Evolutionary conservation across 2,888 invertebrate species (phyloP).

Genomic region (Thymelicus sylvestris): DNA sequence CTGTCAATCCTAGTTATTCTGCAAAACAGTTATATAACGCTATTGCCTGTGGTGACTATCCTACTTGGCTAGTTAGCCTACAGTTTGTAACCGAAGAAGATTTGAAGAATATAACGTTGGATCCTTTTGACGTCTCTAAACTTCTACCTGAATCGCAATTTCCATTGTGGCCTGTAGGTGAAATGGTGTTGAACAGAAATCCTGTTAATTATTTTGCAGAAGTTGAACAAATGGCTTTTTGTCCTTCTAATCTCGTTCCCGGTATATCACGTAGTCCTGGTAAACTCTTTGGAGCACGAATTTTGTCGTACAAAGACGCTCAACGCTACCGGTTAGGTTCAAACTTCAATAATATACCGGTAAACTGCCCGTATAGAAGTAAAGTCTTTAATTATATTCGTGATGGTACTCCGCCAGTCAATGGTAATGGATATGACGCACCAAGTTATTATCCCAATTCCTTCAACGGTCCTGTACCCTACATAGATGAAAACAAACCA

Average conservation of each 20-base stretch:
- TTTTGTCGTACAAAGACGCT: slow-evolving; percentile 93
- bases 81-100: slow-evolving; percentile 14
- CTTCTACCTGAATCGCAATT: slow-evolving; percentile 90
- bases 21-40: slow-evolving; percentile 1
- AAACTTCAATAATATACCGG: slow-evolving; percentile 94
- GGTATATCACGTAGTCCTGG: slow-evolving; percentile 95
- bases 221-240: slow-evolving; percentile 94
- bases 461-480: slow-evolving; percentile 91
- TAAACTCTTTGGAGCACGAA: slow-evolving; percentile 92
- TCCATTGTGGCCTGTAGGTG: slow-evolving; percentile 92
- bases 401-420: slow-evolving; percentile 90
- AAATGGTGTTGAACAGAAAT: slow-evolving; percentile 91
- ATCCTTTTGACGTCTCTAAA: slow-evolving; percentile 18
- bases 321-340: slow-evolving; percentile 93
- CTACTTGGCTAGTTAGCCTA: not conserved
- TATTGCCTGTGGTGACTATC: slow-evolving; percentile 7
- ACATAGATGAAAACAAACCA: slow-evolving; percentile 80
- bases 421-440: slow-evolving; percentile 90
- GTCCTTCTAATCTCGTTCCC: slow-evolving; percentile 93
- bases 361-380: slow-evolving; percentile 93
- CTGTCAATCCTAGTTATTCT: slow-evolving; percentile 4
- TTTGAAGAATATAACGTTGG: not conserved
- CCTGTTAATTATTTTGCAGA: slow-evolving; percentile 95
- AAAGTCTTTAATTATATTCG: slow-evolving; percentile 89
- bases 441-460: slow-evolving; percentile 98